Percentiles rank a stretch among this genome's conserved stretches.
Evolutionary conservation across 2,113 vertebrate genomes (phyloP).

Genomic region (Triplophysa siluroides): DNA sequence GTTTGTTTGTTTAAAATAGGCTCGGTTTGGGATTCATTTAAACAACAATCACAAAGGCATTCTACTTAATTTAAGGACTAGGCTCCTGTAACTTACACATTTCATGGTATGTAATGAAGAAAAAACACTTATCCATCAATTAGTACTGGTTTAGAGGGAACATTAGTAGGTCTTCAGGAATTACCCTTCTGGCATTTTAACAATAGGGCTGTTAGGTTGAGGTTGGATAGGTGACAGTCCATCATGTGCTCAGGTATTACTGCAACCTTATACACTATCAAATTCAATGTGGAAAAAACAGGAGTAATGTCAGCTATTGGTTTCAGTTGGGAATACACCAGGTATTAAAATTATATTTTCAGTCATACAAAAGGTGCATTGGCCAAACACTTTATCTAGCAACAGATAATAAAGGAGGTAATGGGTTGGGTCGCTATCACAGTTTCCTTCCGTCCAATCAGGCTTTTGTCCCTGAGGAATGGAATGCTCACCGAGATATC

Average conservation of each 20-base stretch:
- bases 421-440: slow-evolving; percentile 19
- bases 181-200: slow-evolving; percentile 4
- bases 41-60: not conserved
- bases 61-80: not conserved
- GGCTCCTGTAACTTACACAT: not conserved
- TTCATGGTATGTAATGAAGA: not conserved
- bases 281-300: not conserved
- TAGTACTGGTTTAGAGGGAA: not conserved
- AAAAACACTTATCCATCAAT: not conserved
- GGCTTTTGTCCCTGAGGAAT: slow-evolving; percentile 46
- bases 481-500: slow-evolving; percentile 39
- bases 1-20: not conserved
- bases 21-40: not conserved
- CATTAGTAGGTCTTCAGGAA: not conserved
- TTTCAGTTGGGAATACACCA: slow-evolving; percentile 9
- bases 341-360: not conserved
- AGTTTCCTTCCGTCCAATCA: slow-evolving; percentile 25
- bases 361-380: not conserved
- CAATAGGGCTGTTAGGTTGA: not conserved
- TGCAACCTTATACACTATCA: not conserved
- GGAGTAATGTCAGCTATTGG: slow-evolving; percentile 7
- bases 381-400: slow-evolving; percentile 30
- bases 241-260: not conserved
- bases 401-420: slow-evolving; percentile 19
- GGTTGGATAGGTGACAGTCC: not conserved